Conservation (phyloP, 2,797 vertebrate genomes). For the Margarornis squamiger region DNA sequence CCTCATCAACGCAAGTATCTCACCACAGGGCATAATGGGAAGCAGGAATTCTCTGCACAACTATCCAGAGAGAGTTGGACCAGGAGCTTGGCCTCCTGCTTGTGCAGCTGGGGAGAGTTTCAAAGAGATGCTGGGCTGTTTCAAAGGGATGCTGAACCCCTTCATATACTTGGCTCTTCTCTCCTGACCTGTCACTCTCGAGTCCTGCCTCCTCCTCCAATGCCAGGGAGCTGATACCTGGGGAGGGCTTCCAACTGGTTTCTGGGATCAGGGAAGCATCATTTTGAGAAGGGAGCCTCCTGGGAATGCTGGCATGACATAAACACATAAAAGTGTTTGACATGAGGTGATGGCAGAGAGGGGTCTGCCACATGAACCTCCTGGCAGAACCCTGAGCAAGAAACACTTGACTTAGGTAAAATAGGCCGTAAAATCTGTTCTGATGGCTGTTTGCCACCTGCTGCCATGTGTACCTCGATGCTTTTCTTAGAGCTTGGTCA, state of each 20-base stretch:
- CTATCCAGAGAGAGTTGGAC: background rate
- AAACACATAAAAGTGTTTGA: background rate
- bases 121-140: background rate
- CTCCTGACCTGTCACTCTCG: background rate
- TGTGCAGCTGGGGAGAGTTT: background rate
- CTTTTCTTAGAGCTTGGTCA: background rate
- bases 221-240: background rate
- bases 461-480: background rate
- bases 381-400: background rate
- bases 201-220: background rate
- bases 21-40: background rate
- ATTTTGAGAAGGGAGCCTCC: background rate
- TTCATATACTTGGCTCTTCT: background rate
- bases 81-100: background rate
- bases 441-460: background rate
- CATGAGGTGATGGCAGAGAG: background rate
- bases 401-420: background rate
- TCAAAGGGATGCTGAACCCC: background rate
- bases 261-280: background rate
- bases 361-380: background rate
- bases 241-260: background rate
- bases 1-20: background rate
- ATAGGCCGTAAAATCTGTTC: background rate
- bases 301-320: background rate
- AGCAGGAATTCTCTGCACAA: background rate